Evolutionary conservation across 1,140 invertebrate genomes (phyloP), one percentile per base, ranked within the genome.

Genomic region (Lutraria rhynchaena): DNA sequence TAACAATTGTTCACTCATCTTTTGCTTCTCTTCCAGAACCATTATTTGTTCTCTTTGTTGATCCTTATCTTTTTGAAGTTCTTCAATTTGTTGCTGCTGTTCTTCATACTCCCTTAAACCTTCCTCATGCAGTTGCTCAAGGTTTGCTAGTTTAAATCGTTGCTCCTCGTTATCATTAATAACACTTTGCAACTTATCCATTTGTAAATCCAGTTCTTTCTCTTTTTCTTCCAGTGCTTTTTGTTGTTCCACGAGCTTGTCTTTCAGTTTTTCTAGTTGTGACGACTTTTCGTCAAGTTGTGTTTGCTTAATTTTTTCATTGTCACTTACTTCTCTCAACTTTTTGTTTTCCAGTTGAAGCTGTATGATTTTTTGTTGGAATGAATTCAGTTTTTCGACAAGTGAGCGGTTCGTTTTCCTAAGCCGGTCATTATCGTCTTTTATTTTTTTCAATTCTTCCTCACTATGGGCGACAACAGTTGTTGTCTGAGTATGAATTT

Each of bases 321-420:
- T 84, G 55, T 85, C 83, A 57, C 75, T 84, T 19, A 73, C 49
- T 27, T 87, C 83, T 24, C 86, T 82, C 0, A 87, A 60, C 51
- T 85, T 87, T 57, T 87, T 87, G 41, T 87, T 87, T 51, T 87
- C 86, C 31, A 87, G 55, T 35, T 87, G 86, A 22, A 87, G 76
- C 31, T 83, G 82, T 46, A 87, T 87, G 44, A 87, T 87, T 61
- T 83, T 87, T 61, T 87, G 86, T 41, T 87, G 86, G 35, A 87
- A 87, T n/a, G 78, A 81, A 65, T 87, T 87, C 19, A 87, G 57
- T 51, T 87, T 87, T 65, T 87, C 86, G 49, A 87, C 84, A 31
- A 87, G 69, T 15, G 76, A 73, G 69, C 83, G 70, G 51, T 87
- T 87, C n/a, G 86, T 87, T 85, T 87, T 87, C 24, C 86, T 57